These are phyloP conservation scores for Ptilodon capucinus DNA, from an alignment of 2,888 invertebrate species.

Conservation along the genomic window DNA sequence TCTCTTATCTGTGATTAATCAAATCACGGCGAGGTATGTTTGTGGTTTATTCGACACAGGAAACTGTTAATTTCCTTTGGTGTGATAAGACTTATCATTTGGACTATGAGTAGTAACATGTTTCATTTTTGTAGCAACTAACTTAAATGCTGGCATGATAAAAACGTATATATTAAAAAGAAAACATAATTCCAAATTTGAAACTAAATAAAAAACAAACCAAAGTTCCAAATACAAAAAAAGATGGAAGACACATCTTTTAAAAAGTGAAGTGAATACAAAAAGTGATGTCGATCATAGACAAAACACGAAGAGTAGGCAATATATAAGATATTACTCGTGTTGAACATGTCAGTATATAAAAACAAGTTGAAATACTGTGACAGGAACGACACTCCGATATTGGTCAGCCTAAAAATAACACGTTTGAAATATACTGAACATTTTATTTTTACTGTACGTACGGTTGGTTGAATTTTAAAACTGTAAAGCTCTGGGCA, in stretches of 20 bases:
- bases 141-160: background rate
- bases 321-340: background rate
- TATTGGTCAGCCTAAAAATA: background rate
- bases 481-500: background rate
- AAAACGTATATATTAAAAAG: background rate
- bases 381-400: background rate
- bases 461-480: background rate
- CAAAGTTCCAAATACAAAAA: background rate
- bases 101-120: background rate
- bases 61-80: slow-evolving; percentile 12
- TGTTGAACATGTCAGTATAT: background rate
- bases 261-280: background rate
- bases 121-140: background rate
- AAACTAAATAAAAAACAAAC: background rate
- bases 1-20: slow-evolving; percentile 21
- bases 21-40: slow-evolving; percentile 22
- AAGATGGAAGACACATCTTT: too few relatives aligned
- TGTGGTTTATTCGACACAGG: slow-evolving; percentile 8
- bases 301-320: background rate
- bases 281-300: background rate
- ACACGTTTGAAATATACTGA: background rate
- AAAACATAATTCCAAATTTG: background rate
- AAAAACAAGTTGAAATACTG: slow-evolving; percentile 1
- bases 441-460: background rate
- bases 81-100: slow-evolving; percentile 12